Base-by-base conservation (phyloP, 2,113 vertebrate species). In the Procapra przewalskii region DNA sequence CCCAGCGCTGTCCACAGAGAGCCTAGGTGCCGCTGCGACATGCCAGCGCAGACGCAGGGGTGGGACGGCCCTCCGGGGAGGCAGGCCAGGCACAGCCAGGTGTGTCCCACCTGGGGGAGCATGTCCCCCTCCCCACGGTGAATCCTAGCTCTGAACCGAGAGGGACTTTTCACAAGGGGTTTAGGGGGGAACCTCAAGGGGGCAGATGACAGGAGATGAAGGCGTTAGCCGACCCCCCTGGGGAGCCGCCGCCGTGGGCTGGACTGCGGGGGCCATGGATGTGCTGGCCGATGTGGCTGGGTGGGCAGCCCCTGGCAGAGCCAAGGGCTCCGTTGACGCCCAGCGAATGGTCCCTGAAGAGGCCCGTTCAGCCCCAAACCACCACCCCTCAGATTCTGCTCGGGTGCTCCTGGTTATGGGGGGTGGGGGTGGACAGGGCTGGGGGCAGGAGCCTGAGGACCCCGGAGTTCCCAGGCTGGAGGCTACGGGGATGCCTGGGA, bases 181-280 rank as follows among this genome's bases (percentile, higher is more conserved):
- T 23, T 14, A 62, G 11, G 8, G 88, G 50, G 52, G 64, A 43
- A 14, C 11, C 27, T 36, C 4, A 1, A 6, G 36, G 48, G n/a
- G 62, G 40, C 64, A 52, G 50, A 40, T 0, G 16, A 29, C 15
- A 6, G 48, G 48, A 33, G 77, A 29, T 71, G 62, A 71, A 19
- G 23, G 64, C 33, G 4, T 40, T 17, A 36, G 17, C 40, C 4
- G n/a, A 29, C 15, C 6, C 8, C 64, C 17, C 17, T 2, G 3
- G 33, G 60, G 33, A 5, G 21, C 86, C 10, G 5, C 45, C 3
- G 6, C 31, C 1, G 1, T n/a, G 59, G 31, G 60, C 19, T 0
- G 0, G 8, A 23, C 62, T 4, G 10, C 27, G 19, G 87, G 23
- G n/a, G 17, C 25, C 64, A 31, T 10, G 1, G 21, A 19, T 0